Evolutionary conservation across 2,888 invertebrate species (phyloP).

Genomic region (Rambutsinella grinnellia): DNA sequence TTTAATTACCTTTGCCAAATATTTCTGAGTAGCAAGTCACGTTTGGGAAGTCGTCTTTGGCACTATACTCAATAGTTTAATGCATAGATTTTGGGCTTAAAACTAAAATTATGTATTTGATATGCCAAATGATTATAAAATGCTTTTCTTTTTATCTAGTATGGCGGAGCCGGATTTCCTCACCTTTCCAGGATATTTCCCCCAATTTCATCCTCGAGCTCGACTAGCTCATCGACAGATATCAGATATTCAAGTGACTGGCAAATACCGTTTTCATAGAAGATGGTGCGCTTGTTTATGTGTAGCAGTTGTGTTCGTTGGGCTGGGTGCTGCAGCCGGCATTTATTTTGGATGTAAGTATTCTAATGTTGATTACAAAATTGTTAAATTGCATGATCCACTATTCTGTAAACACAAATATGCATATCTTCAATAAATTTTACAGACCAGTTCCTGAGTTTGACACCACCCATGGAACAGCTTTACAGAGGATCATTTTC

Average conservation of each 20-base stretch:
- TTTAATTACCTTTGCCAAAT: too few species aligned
- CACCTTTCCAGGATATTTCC: constrained; percentile 65
- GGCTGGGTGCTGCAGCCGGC: constrained; percentile 79
- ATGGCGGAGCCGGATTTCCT: constrained; percentile 64
- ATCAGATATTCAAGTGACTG: constrained; percentile 91
- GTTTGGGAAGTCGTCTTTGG: too few species aligned
- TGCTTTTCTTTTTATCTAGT: constrained; percentile 56
- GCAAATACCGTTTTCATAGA: constrained; percentile 85
- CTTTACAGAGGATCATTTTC: constrained; percentile 86
- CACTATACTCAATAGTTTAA: too few species aligned
- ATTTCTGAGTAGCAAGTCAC: too few species aligned
- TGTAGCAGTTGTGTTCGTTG: constrained; percentile 84
- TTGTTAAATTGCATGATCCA: not conserved
- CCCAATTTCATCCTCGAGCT: constrained; percentile 62
- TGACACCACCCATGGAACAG: constrained; percentile 82
- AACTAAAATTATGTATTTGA: not conserved
- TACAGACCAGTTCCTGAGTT: constrained; percentile 81
- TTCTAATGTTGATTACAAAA: not conserved
- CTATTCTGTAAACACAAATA: not conserved
- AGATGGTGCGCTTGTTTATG: constrained; percentile 90
- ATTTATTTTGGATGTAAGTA: constrained; percentile 79
- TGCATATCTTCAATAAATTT: constrained; percentile 66
- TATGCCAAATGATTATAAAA: not conserved
- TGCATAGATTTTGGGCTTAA: too few species aligned
- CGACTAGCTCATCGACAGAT: constrained; percentile 75